Conservation (phyloP, 2,888 invertebrate species). For the Psococerastis gibbosa region DNA sequence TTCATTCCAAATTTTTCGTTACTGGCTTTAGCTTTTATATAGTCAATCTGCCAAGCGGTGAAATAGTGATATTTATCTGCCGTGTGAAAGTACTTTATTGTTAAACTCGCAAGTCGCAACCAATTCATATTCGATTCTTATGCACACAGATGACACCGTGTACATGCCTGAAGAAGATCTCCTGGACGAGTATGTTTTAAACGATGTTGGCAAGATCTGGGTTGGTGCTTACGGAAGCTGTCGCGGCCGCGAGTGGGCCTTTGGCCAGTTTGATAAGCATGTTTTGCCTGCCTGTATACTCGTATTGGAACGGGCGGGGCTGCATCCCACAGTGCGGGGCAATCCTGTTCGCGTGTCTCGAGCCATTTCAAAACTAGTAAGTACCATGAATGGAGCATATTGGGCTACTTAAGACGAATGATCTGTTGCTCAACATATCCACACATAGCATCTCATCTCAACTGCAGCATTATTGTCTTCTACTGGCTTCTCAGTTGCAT, state of each 20-base stretch:
- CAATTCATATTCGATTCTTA: constrained; percentile 2
- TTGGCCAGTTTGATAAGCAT: constrained; percentile 57
- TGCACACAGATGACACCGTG: constrained; percentile 46
- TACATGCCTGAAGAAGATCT: constrained; percentile 48
- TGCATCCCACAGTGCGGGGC: constrained; percentile 38
- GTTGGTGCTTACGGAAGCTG: constrained; percentile 53
- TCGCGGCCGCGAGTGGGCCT: constrained; percentile 64
- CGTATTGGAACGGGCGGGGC: constrained; percentile 44
- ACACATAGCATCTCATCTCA: too few relatives aligned
- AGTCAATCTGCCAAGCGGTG: too few relatives aligned
- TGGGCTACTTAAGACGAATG: not conserved
- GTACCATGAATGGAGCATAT: constrained; percentile 15
- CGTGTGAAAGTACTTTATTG: too few relatives aligned
- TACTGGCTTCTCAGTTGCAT: too few relatives aligned
- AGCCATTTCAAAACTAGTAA: constrained; percentile 48
- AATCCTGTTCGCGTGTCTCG: constrained; percentile 51
- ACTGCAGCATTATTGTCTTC: too few relatives aligned
- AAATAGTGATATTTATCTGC: too few relatives aligned
- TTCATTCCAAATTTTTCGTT: not conserved
- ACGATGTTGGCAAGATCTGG: constrained; percentile 74
- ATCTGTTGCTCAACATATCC: too few relatives aligned
- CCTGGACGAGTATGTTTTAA: constrained; percentile 57
- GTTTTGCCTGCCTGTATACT: constrained; percentile 51
- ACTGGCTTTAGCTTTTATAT: too few relatives aligned
- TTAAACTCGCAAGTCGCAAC: too few relatives aligned